Conservation (phyloP, 1,140 invertebrate genomes). For the Drosophila murphyi region DNA sequence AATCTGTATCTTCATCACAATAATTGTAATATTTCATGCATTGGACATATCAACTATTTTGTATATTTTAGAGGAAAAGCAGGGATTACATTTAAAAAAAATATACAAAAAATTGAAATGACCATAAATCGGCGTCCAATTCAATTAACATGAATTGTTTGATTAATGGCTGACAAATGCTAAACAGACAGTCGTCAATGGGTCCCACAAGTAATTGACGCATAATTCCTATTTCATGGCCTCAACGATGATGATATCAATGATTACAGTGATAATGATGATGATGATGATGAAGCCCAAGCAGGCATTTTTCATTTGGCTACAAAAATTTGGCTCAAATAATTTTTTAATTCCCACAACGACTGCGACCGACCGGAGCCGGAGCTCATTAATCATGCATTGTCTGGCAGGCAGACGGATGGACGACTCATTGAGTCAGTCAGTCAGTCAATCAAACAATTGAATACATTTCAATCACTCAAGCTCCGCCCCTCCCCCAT, state of each 20-base stretch:
- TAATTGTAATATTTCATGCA: slow-evolving; percentile 8
- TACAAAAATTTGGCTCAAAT: slow-evolving; percentile 54
- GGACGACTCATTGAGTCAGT: slow-evolving; percentile 32
- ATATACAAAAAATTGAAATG: slow-evolving; percentile 19
- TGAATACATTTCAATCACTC: slow-evolving; percentile 82
- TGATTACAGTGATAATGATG: slow-evolving; percentile 54
- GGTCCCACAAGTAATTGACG: slow-evolving; percentile 62
- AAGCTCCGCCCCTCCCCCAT: slow-evolving; percentile 16
- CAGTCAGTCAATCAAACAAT: slow-evolving; percentile 74
- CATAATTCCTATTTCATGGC: slow-evolving; percentile 61
- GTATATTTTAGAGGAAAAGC: background rate
- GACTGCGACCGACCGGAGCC: slow-evolving; percentile 24
- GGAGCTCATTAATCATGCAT: slow-evolving; percentile 75
- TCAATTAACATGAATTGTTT: slow-evolving; percentile 80
- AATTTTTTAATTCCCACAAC: slow-evolving; percentile 74
- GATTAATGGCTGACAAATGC: slow-evolving; percentile 77
- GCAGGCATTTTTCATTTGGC: slow-evolving; percentile 42
- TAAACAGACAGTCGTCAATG: slow-evolving; percentile 50
- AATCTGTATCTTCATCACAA: slow-evolving; percentile 48
- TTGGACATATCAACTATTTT: slow-evolving; percentile 1
- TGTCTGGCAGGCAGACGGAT: slow-evolving; percentile 38
- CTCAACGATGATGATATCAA: slow-evolving; percentile 14
- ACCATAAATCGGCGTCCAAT: slow-evolving; percentile 76
- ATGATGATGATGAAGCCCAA: slow-evolving; percentile 39
- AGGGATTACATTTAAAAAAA: slow-evolving; percentile 54